A percentile compares a stretch with the other conserved stretches of the same genome.
phyloP scores from a whole-genome alignment of 2,888 invertebrate species.

The Lutraria lutraria region DNA sequence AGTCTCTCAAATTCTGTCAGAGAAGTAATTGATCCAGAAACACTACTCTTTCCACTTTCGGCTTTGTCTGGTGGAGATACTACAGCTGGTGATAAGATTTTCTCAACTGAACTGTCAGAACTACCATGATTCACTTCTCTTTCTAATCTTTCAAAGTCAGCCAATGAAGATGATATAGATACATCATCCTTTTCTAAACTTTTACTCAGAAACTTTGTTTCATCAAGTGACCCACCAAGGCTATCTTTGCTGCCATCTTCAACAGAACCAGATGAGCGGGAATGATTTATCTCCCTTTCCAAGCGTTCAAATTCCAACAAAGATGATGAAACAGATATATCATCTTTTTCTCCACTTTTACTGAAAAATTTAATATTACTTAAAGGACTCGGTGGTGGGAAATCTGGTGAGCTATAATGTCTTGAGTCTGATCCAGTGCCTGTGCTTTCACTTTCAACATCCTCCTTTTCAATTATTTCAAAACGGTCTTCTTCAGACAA shows the following conservation, averaged over 20 bases:
- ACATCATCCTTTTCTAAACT: constrained; percentile 94
- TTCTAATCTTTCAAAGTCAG: constrained; percentile 97
- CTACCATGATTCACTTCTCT: constrained; percentile 89
- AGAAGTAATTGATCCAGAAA: constrained; percentile 88
- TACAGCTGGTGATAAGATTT: constrained; percentile 78
- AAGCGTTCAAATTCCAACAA: constrained; percentile 97
- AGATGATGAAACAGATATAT: constrained; percentile 94
- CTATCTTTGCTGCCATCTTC: constrained; percentile 89
- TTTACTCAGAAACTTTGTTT: constrained; percentile 82
- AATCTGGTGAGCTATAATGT: constrained; percentile 92
- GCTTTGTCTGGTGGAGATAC: constrained; percentile 68
- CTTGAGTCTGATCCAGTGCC: constrained; percentile 79
- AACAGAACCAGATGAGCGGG: constrained; percentile 78
- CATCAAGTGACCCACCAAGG: constrained; percentile 80
- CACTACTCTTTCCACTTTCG: constrained; percentile 74
- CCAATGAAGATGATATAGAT: constrained; percentile 94
- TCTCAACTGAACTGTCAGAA: constrained; percentile 91
- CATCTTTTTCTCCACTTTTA: constrained; percentile 95
- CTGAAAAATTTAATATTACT: constrained; percentile 92
- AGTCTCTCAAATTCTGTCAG: constrained; percentile 97
- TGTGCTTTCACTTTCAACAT: constrained; percentile 90
- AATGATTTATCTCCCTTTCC: constrained; percentile 91
- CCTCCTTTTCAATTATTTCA: constrained; percentile 88
- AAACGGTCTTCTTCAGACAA: constrained; percentile 84
- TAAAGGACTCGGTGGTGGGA: constrained; percentile 89